Percentiles rank a stretch among this genome's conserved stretches.
Conservation (phyloP, 2,113 vertebrate species). For the Acinonyx jubatus region DNA sequence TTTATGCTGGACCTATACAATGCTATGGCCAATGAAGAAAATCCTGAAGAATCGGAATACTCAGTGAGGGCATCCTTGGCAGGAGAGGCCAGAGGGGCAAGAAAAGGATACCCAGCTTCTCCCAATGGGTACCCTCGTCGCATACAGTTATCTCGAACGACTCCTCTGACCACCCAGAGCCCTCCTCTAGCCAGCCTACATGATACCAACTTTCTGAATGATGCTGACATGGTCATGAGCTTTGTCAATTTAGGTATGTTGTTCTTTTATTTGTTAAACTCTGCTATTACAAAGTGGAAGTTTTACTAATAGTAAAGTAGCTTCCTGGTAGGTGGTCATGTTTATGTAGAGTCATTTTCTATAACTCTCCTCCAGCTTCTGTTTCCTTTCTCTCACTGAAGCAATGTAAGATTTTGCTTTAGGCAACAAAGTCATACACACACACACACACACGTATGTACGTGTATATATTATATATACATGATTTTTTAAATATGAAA, state of each 20-base stretch:
- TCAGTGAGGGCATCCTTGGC: conserved; percentile 87
- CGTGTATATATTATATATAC: conserved; percentile 27
- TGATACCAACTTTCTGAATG: conserved; percentile 97
- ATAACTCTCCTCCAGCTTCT: conserved; percentile 83
- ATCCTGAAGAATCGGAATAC: conserved; percentile 87
- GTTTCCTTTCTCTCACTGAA: conserved; percentile 85
- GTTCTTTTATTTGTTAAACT: conserved; percentile 73
- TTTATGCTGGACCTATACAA: conserved; percentile 99
- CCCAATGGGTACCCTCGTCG: conserved; percentile 92
- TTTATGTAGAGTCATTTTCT: conserved; percentile 87
- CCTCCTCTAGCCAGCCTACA: conserved; percentile 93
- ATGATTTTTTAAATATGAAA: conserved; percentile 53
- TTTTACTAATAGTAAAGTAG: conserved; percentile 77
- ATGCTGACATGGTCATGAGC: conserved; percentile 99
- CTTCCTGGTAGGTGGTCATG: conserved; percentile 84
- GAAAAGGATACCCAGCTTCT: conserved; percentile 89
- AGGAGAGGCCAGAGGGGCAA: conserved; percentile 88
- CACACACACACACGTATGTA: background rate
- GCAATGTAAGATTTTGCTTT: conserved; percentile 81
- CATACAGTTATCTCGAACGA: conserved; percentile 89
- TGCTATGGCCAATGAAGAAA: conserved; percentile 96
- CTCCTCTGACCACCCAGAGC: conserved; percentile 88
- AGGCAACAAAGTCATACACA: conserved; percentile 75
- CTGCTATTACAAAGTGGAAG: conserved; percentile 63
- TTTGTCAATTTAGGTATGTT: conserved; percentile 98